Evolutionary conservation across 2,888 invertebrate species (phyloP).

Genomic region (Prenolepis imparis): DNA sequence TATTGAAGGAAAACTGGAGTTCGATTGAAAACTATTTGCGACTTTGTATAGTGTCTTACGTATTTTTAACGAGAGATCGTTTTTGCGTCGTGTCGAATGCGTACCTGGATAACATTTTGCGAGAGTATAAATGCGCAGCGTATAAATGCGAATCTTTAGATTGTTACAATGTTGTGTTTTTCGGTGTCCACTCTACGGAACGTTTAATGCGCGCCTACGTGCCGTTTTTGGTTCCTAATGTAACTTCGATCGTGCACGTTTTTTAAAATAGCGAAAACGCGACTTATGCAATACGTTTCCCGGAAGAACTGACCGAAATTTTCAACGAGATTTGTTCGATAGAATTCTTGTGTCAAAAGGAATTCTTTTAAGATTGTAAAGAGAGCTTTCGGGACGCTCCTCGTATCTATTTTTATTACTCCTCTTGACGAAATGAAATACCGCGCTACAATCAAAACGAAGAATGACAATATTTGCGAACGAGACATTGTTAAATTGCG

Average conservation of each 20-base stretch:
- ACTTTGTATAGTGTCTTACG: conserved; percentile 67
- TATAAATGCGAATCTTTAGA: conserved; percentile 20
- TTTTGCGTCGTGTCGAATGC: conserved; percentile 72
- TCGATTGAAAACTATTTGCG: conserved; percentile 57
- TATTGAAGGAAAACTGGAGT: conserved; percentile 51
- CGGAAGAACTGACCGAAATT: conserved; percentile 23
- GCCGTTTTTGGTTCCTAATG: conserved; percentile 48
- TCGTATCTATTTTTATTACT: conserved; percentile 38
- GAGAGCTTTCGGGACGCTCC: neutral
- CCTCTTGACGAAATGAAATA: neutral
- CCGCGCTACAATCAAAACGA: conserved; percentile 46
- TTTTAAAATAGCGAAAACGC: neutral
- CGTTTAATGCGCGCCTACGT: neutral
- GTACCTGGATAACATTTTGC: conserved; percentile 74
- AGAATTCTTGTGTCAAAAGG: neutral
- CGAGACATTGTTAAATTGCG: conserved; percentile 29
- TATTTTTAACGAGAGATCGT: conserved; percentile 69
- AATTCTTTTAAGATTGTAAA: conserved; percentile 17
- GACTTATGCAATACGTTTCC: neutral
- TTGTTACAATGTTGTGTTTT: conserved; percentile 19
- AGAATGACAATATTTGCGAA: conserved; percentile 34
- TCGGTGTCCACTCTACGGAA: conserved; percentile 8
- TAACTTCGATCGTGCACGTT: conserved; percentile 9
- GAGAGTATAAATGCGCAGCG: conserved; percentile 1
- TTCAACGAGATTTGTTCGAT: conserved; percentile 5